Conservation (phyloP, 1,140 invertebrate genomes). For the Drosophila pruinosa region DNA sequence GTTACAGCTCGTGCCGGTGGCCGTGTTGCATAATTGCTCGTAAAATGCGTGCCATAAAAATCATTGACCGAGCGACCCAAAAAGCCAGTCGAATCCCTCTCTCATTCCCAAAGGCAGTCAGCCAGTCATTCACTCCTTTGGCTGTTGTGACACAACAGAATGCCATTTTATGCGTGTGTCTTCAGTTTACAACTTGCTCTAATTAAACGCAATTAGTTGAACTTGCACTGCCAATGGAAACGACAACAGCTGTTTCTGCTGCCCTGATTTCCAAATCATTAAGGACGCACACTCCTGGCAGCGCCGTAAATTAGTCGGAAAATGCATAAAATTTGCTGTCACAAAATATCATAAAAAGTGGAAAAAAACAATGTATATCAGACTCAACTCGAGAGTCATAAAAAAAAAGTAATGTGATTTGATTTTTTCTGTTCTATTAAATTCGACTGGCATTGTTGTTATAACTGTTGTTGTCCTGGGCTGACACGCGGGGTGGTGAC, state of each 20-base stretch:
- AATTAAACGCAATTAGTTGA: constrained; percentile 49
- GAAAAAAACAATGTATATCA: background rate
- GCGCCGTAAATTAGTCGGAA: constrained; percentile 49
- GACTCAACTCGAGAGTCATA: constrained; percentile 16
- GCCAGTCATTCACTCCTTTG: constrained; percentile 25
- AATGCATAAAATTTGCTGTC: constrained; percentile 60
- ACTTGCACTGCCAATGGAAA: no score
- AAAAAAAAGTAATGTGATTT: constrained; percentile 43
- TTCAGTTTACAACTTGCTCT: constrained; percentile 40
- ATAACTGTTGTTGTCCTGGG: constrained; percentile 8
- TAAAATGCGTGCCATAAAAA: constrained; percentile 43
- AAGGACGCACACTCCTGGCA: constrained; percentile 22
- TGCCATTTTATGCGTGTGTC: constrained; percentile 24
- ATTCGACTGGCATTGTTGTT: background rate
- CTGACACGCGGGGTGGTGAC: constrained; percentile 17
- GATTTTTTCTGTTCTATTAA: constrained; percentile 24
- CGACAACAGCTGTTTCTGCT: constrained; percentile 41
- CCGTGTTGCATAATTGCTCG: constrained; percentile 35
- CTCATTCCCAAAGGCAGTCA: no score
- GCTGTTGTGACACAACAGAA: constrained; percentile 35
- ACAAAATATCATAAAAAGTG: constrained; percentile 60
- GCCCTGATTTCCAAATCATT: constrained; percentile 6
- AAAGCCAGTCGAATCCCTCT: constrained; percentile 4
- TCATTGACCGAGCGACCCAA: constrained; percentile 39
- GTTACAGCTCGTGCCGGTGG: constrained; percentile 13